Percentiles rank a stretch among this genome's conserved stretches.
These are phyloP conservation scores for Zapornia atra DNA, from an alignment of 2,113 vertebrate species.

Conservation along the genomic window DNA sequence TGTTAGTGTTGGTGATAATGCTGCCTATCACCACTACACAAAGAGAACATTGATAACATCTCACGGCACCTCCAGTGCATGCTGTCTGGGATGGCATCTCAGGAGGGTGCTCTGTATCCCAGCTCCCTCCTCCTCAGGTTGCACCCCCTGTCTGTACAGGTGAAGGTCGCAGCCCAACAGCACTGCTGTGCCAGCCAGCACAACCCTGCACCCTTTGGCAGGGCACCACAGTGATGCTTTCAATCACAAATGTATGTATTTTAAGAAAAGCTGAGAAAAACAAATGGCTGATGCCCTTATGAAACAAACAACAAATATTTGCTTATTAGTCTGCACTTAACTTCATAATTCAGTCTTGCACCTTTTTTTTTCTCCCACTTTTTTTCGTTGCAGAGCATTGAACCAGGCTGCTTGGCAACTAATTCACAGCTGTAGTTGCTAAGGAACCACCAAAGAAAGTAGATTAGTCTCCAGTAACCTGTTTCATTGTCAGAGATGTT, in stretches of 20 bases:
- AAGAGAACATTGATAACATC: rapidly evolving
- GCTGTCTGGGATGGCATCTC: background rate
- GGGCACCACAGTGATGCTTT: background rate
- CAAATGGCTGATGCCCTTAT: background rate
- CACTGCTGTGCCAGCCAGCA: rapidly evolving
- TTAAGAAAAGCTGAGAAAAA: background rate
- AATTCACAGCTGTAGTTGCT: constrained; percentile 6
- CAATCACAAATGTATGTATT: background rate
- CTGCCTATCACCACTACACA: background rate
- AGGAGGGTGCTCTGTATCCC: background rate
- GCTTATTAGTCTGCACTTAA: background rate
- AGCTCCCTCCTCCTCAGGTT: background rate
- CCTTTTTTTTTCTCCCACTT: background rate
- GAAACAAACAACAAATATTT: background rate
- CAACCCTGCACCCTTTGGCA: background rate
- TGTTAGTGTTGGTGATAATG: background rate
- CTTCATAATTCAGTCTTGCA: background rate
- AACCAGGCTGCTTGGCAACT: background rate
- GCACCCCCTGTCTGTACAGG: rapidly evolving
- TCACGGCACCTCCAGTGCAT: background rate
- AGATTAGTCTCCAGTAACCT: constrained; percentile 26
- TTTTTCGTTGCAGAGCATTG: constrained; percentile 6
- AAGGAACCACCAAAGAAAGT: background rate
- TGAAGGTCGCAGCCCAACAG: background rate
- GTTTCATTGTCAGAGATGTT: constrained; percentile 39